phyloP scores from a whole-genome alignment of 2,113 vertebrate genomes.

The Colossoma macropomum region DNA sequence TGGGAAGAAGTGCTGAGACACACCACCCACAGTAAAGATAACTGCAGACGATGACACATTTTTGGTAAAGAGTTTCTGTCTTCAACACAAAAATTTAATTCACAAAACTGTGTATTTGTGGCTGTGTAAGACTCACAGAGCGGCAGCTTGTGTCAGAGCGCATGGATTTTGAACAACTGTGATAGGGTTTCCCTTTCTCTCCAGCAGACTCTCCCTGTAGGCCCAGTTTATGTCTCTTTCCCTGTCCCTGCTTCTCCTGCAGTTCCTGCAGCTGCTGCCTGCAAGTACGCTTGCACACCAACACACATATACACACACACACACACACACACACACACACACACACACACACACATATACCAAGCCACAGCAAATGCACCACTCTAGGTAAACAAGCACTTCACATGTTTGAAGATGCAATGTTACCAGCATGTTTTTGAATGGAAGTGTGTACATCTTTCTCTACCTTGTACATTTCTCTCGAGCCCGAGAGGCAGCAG shows the following conservation, averaged over 20 bases:
- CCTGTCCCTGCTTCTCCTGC: conserved; percentile 64
- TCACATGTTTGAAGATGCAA: not conserved
- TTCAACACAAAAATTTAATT: not conserved
- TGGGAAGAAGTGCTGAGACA: conserved; percentile 10
- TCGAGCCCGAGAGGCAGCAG: conserved; percentile 71
- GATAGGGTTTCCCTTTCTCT: not conserved
- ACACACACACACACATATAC: not conserved
- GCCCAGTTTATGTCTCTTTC: conserved; percentile 53
- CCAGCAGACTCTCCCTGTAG: conserved; percentile 32
- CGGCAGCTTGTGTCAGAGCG: not conserved
- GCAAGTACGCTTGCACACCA: not conserved
- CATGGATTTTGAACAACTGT: not conserved
- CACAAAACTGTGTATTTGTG: not conserved
- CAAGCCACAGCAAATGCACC: not conserved
- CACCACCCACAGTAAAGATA: not conserved
- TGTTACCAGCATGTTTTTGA: not conserved
- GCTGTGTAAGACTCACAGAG: not conserved
- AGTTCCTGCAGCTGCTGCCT: conserved; percentile 73
- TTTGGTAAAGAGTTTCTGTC: not conserved
- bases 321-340: not conserved
- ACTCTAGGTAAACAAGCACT: not conserved
- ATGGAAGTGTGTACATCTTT: not conserved
- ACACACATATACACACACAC: too few species aligned
- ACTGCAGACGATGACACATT: not conserved
- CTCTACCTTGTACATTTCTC: conserved; percentile 69